phyloP scores from a whole-genome alignment of 2,797 vertebrate genomes.

The Taenioides sp. region DNA sequence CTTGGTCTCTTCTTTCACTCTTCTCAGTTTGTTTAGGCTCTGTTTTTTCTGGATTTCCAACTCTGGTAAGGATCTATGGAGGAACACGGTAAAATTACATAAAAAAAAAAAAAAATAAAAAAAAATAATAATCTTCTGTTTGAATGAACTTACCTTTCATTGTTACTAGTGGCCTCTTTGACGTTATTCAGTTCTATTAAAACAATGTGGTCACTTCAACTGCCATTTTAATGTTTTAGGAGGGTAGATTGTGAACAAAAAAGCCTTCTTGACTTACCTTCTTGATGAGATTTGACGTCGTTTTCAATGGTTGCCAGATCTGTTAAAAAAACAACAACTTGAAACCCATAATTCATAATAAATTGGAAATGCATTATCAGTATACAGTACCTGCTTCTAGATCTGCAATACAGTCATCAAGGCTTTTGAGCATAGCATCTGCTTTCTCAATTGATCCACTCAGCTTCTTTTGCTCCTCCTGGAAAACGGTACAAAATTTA shows the following conservation, averaged over 20 bases:
- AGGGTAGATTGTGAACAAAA: not conserved
- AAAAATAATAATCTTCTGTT: not conserved
- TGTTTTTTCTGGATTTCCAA: slow-evolving; percentile 63
- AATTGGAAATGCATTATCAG: not conserved
- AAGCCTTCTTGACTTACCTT: slow-evolving; percentile 62
- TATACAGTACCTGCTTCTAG: slow-evolving; percentile 69
- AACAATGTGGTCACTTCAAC: slow-evolving; percentile 4
- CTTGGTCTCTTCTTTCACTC: slow-evolving; percentile 55
- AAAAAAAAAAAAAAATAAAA: not conserved
- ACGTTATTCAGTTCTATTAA: slow-evolving; percentile 62
- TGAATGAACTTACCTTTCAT: slow-evolving; percentile 55
- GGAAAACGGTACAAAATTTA: slow-evolving; percentile 5
- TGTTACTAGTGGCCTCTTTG: slow-evolving; percentile 46
- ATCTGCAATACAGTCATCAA: slow-evolving; percentile 70
- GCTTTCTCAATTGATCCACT: slow-evolving; percentile 57
- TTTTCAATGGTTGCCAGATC: slow-evolving; percentile 67
- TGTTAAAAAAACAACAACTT: slow-evolving; percentile 23
- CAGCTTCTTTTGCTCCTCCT: slow-evolving; percentile 73
- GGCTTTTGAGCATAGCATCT: slow-evolving; percentile 62
- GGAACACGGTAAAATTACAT: not conserved
- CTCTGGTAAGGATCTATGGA: slow-evolving; percentile 60
- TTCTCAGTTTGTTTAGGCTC: slow-evolving; percentile 49
- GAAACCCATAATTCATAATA: not conserved
- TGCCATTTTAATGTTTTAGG: not conserved
- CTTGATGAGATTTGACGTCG: slow-evolving; percentile 57